Evolutionary conservation across 2,888 invertebrate species (phyloP).

Genomic region (Conus canariensis): DNA sequence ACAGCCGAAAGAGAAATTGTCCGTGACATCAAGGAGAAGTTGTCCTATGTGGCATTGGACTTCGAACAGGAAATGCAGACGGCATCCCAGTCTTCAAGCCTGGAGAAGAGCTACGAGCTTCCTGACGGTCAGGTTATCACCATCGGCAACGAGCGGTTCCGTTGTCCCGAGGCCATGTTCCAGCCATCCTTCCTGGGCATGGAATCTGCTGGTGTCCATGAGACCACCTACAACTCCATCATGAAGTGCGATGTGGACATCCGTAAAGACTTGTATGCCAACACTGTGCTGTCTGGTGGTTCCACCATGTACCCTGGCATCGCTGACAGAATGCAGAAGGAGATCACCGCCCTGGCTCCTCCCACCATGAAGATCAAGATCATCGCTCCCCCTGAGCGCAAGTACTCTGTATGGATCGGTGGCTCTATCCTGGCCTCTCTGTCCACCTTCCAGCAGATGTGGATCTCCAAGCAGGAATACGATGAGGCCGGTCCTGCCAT

Average conservation of each 20-base stretch:
- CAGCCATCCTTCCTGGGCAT: constrained; percentile 75
- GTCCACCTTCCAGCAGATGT: constrained; percentile 75
- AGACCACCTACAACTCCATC: constrained; percentile 69
- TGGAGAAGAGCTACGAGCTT: constrained; percentile 90
- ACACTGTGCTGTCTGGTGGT: constrained; percentile 90
- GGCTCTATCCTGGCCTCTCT: constrained; percentile 95
- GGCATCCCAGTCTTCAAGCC: constrained; percentile 90
- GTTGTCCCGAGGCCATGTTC: constrained; percentile 66
- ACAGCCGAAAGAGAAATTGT: constrained; percentile 96
- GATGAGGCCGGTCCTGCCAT: constrained; percentile 80
- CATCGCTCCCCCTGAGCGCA: constrained; percentile 96
- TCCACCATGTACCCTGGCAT: constrained; percentile 98
- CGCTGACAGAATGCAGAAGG: constrained; percentile 98
- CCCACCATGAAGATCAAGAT: constrained; percentile 85
- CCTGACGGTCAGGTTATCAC: constrained; percentile 77
- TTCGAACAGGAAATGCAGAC: constrained; percentile 92
- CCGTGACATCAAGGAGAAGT: constrained; percentile 96
- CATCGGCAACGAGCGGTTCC: constrained; percentile 75
- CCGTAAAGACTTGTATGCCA: constrained; percentile 70
- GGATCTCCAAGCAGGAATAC: constrained; percentile 73
- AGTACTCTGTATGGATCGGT: constrained; percentile 99
- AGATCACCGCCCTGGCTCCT: constrained; percentile 91
- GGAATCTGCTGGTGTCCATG: constrained; percentile 73
- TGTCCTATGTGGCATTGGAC: constrained; percentile 90
- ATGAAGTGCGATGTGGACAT: constrained; percentile 73